These are phyloP conservation scores for Lerema accius DNA, from an alignment of 1,140 invertebrate genomes.

Conservation along the genomic window DNA sequence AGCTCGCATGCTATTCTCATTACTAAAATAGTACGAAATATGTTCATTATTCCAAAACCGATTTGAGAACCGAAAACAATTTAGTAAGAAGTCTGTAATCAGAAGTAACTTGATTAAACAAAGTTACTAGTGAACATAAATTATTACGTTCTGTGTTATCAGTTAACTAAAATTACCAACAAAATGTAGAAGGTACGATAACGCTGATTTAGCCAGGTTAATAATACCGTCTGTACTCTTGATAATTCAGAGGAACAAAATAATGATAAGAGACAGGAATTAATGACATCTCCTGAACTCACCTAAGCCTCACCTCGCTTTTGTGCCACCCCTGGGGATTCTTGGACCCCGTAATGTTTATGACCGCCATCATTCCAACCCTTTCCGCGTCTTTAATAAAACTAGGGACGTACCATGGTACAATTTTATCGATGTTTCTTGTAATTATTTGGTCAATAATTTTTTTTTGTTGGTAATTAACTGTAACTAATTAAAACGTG, in stretches of 20 bases:
- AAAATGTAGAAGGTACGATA: not conserved
- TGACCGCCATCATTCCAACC: constrained; percentile 23
- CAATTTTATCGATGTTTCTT: not conserved
- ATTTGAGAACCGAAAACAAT: too few relatives aligned
- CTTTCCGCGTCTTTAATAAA: constrained; percentile 10
- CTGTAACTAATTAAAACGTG: too few relatives aligned
- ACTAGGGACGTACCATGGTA: constrained; percentile 9
- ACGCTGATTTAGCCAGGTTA: not conserved
- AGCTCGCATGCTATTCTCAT: too few relatives aligned
- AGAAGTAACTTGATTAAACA: too few relatives aligned
- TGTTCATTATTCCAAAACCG: too few relatives aligned
- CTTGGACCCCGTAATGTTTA: constrained; percentile 29
- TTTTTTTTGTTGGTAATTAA: too few relatives aligned
- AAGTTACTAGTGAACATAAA: too few relatives aligned
- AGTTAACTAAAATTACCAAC: too few relatives aligned
- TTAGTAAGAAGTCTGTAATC: too few relatives aligned
- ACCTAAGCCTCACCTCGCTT: constrained; percentile 17
- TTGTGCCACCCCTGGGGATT: constrained; percentile 19
- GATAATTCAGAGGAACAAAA: constrained; percentile 14
- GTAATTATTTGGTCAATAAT: not conserved
- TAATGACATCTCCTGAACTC: constrained; percentile 29
- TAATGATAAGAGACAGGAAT: constrained; percentile 24
- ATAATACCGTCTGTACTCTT: constrained; percentile 6
- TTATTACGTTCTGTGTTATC: too few relatives aligned
- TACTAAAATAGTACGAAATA: too few relatives aligned